Conservation (phyloP, 2,888 invertebrate genomes). For the Acheta domesticus region DNA sequence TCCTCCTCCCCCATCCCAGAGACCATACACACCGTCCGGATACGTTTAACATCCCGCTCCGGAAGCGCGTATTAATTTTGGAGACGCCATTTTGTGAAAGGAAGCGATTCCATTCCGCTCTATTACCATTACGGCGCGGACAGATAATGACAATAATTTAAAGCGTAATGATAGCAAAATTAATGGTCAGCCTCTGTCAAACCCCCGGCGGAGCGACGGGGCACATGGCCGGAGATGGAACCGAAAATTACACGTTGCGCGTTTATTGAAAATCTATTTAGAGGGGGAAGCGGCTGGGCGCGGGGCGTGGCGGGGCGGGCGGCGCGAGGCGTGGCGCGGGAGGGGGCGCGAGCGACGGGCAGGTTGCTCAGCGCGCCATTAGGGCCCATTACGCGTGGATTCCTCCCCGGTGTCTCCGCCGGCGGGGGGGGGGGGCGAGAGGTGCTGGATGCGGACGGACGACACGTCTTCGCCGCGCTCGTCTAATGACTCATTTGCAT, state of each 20-base stretch:
- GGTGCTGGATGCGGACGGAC: background rate
- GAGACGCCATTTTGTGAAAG: background rate
- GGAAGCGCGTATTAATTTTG: background rate
- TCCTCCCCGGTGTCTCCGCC: too few species aligned
- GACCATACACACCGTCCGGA: too few species aligned
- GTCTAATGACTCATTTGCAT: constrained; percentile 9
- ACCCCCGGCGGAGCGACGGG: background rate
- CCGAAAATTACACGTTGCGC: constrained; percentile 6
- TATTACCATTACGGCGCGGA: constrained; percentile 5
- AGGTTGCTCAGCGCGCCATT: background rate
- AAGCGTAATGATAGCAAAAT: constrained; percentile 18
- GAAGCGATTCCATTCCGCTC: constrained; percentile 8
- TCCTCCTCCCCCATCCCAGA: too few species aligned
- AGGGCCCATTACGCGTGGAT: too few species aligned
- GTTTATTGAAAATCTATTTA: constrained; percentile 9
- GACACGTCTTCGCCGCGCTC: background rate
- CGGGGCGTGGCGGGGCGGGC: background rate
- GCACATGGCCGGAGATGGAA: background rate
- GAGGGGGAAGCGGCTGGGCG: background rate
- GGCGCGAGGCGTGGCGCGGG: background rate
- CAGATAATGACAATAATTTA: constrained; percentile 1
- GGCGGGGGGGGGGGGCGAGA: background rate
- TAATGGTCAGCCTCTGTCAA: background rate
- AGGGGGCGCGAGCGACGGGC: background rate
- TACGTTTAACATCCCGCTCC: too few species aligned